phyloP scores from a whole-genome alignment of 2,797 vertebrate species.

The Tenualosa thibaudeaui region DNA sequence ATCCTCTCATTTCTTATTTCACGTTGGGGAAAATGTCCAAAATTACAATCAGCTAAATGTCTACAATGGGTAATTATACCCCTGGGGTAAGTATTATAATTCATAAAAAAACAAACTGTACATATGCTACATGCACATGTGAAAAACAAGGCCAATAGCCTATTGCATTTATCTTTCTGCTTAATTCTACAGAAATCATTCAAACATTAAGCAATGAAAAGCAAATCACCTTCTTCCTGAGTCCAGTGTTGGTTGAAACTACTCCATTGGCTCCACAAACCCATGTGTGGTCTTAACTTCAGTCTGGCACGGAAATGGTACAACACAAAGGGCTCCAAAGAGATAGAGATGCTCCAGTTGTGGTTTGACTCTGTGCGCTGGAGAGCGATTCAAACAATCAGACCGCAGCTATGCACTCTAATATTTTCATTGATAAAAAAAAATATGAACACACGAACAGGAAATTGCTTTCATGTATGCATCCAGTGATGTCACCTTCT shows the following conservation, averaged over 20 bases:
- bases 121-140: background rate
- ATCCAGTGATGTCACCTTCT: background rate
- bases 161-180: background rate
- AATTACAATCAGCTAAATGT: too few relatives aligned
- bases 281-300: slow-evolving; percentile 65
- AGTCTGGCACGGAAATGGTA: slow-evolving; percentile 84
- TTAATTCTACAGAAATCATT: background rate
- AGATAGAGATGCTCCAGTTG: slow-evolving; percentile 51
- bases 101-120: too few relatives aligned
- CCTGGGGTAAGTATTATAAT: too few relatives aligned
- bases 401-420: background rate
- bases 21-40: too few relatives aligned
- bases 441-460: background rate
- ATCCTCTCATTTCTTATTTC: too few relatives aligned
- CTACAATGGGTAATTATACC: too few relatives aligned
- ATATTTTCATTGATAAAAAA: slow-evolving; percentile 23
- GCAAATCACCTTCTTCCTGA: slow-evolving; percentile 79
- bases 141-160: background rate
- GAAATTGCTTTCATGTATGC: background rate
- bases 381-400: slow-evolving; percentile 24
- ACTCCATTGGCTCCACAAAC: slow-evolving; percentile 88
- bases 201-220: slow-evolving; percentile 1
- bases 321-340: slow-evolving; percentile 75
- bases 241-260: slow-evolving; percentile 52
- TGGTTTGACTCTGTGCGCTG: slow-evolving; percentile 34